Conservation (phyloP, 2,888 invertebrate species). For the Asteroscopus sphinx region DNA sequence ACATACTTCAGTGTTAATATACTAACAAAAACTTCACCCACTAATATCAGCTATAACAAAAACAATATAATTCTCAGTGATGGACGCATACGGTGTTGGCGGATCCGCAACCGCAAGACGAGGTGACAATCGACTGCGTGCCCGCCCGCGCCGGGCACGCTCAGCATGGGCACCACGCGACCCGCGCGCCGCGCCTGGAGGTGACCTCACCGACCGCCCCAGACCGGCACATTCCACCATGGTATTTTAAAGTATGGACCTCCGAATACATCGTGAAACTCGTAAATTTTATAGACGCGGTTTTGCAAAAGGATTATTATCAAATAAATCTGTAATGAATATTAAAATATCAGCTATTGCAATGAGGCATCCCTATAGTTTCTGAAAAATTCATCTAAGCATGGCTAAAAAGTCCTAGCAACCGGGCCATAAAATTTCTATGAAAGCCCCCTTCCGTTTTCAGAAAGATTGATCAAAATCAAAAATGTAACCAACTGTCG, state of each 20-base stretch:
- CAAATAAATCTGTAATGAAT: too few species aligned
- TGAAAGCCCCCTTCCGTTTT: too few species aligned
- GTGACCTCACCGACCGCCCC: constrained; percentile 36
- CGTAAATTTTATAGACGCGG: too few species aligned
- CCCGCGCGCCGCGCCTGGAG: constrained; percentile 33
- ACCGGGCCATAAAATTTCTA: too few species aligned
- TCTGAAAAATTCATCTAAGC: too few species aligned
- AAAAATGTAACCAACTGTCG: too few species aligned
- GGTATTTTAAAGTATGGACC: neutral
- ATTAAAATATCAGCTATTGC: too few species aligned
- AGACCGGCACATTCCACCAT: neutral
- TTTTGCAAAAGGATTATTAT: too few species aligned
- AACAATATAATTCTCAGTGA: constrained; percentile 65
- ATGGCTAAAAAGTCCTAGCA: too few species aligned
- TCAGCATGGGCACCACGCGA: neutral
- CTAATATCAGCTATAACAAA: neutral
- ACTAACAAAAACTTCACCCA: neutral
- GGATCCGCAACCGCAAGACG: constrained; percentile 69
- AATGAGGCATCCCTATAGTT: too few species aligned
- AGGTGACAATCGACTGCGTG: constrained; percentile 73
- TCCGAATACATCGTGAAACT: too few species aligned
- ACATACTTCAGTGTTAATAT: neutral
- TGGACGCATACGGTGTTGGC: constrained; percentile 82
- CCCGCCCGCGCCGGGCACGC: constrained; percentile 34
- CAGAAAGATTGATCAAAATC: too few species aligned